These are phyloP conservation scores for Trichosurus vulpecula DNA, from an alignment of 2,797 vertebrate species.

Conservation along the genomic window DNA sequence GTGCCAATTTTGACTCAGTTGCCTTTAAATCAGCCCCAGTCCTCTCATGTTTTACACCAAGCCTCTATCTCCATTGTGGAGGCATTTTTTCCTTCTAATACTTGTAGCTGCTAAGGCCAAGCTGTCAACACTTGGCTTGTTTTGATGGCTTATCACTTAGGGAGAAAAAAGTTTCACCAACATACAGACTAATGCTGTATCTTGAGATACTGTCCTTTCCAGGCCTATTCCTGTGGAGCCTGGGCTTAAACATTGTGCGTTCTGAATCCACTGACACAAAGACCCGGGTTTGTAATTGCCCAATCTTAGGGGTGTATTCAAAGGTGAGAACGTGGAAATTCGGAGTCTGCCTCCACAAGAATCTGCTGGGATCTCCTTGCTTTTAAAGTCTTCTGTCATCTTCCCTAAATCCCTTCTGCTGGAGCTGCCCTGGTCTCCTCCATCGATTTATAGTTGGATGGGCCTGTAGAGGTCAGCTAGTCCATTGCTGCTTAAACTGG, in stretches of 20 bases:
- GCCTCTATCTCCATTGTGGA: neutral
- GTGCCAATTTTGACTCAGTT: conserved; percentile 9
- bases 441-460: neutral
- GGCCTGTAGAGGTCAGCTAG: neutral
- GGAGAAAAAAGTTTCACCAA: conserved; percentile 8
- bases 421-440: neutral
- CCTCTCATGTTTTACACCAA: neutral
- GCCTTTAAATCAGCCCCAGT: conserved; percentile 5
- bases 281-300: conserved; percentile 36
- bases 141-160: neutral
- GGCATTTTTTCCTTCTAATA: conserved; percentile 31
- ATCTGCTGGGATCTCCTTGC: neutral
- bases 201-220: neutral
- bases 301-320: neutral
- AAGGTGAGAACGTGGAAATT: neutral
- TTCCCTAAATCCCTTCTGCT: neutral
- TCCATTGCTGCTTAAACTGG: too few species aligned
- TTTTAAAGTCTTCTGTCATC: neutral
- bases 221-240: neutral
- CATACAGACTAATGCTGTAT: conserved; percentile 5
- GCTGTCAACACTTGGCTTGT: neutral
- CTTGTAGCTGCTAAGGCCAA: conserved; percentile 4
- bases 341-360: neutral
- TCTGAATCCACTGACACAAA: neutral
- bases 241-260: neutral